Base-by-base conservation (phyloP, 2,888 invertebrate genomes). In the Agapostemon virescens region DNA sequence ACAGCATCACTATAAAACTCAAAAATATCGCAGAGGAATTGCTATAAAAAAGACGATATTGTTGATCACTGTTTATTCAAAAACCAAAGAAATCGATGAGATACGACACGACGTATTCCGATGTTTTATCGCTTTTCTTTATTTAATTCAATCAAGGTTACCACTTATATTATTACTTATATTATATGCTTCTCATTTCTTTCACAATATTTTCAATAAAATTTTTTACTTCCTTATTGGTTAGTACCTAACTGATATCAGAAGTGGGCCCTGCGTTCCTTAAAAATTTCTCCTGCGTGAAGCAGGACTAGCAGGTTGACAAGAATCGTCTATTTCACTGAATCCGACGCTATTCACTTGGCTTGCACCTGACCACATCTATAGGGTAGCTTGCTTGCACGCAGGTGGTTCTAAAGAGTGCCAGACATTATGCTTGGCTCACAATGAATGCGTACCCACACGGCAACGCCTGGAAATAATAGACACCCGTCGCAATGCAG, bases 401-500 rank as follows among this genome's bases (percentile, higher is more conserved):
- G 58, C 77, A 84, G 85, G 78, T 87, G 84, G 79, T 87, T 79
- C 68, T 74, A 77, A 84, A 77, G 83, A 85, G 84, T 83, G 76
- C 36, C 79, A 45, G 36, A 73, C 83, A 79, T 87, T 82, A 83
- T 81, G 86, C 64, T 77, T 74, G 66, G 79, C 82, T 88, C 84
- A 84, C 87, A 89, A 88, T 86, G 85, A 84, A 69, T 84, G 77
- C 78, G 81, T 73, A 80, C 73, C 69, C 73, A 73, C 83, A 30
- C 76, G 73, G 68, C 81, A 45, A 82, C 86, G 84, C 78, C 81
- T 84, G 83, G 87, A 85, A 90, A 90, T 90, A 91, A 91, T 90
- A 87, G 88, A 90, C 83, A 88, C 89, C 69, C 84, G 86, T 88
- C 87, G 88, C 89, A 89, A 84, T 89, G 90, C 88, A 88, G 89